Base-by-base conservation (phyloP, 2,888 invertebrate genomes). In the Tridacna gigas region DNA sequence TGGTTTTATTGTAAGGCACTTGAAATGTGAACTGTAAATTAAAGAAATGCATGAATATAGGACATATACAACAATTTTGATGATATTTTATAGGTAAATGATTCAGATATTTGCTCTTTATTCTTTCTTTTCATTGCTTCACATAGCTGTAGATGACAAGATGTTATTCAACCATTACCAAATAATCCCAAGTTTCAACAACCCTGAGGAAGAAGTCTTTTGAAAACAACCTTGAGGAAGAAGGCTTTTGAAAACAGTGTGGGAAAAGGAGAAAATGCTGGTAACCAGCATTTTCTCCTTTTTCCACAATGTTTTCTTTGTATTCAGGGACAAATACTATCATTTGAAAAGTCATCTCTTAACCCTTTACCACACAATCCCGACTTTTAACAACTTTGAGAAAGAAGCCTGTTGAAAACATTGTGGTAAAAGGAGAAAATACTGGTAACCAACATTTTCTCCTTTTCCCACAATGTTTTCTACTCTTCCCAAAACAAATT, bases 371-470 rank as follows among this genome's bases (percentile, higher is more conserved):
- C n/a, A n/a, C n/a, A n/a, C n/a, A n/a, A n/a, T n/a, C n/a, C n/a
- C n/a, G n/a, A n/a, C n/a, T n/a, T n/a, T n/a, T n/a, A n/a, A n/a
- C n/a, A n/a, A n/a, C n/a, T n/a, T n/a, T n/a, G n/a, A n/a, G n/a
- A n/a, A n/a, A n/a, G n/a, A n/a, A n/a, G n/a, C n/a, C n/a, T n/a
- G 63, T 63, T n/a, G n/a, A 63, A 63, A 63, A 15, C 13, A 63
- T 63, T 63, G n/a, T 63, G 63, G 22, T n/a, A 63, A 63, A 63
- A 63, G 63, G 63, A 63, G 18, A 63, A 63, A 63, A 15, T 63
- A n/a, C n/a, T 63, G 13, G n/a, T 63, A 15, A n/a, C n/a, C 13
- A 63, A 22, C 13, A 63, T 15, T 15, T 63, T 63, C 11, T 63
- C 12, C n/a, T 63, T 63, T 63, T 63, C 13, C 63, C 63, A 63